These are phyloP conservation scores for Hypolimnas misippus DNA, from an alignment of 2,888 invertebrate genomes.

Conservation along the genomic window DNA sequence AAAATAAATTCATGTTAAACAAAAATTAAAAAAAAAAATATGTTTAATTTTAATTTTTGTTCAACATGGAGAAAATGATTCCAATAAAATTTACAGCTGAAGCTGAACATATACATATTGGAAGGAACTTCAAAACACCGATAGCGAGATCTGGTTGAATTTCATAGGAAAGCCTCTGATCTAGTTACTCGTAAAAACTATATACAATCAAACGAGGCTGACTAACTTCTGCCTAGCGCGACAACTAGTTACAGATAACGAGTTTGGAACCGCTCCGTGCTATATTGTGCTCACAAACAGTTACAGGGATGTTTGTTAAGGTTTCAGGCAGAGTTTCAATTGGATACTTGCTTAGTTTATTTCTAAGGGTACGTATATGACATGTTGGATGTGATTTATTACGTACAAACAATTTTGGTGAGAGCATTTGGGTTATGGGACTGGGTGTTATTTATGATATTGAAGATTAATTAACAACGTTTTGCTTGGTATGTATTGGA, in stretches of 20 bases:
- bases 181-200: constrained; percentile 8
- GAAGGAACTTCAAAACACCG: not conserved
- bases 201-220: constrained; percentile 8
- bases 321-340: constrained; percentile 5
- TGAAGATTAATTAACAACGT: not conserved
- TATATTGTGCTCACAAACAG: constrained; percentile 21
- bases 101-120: too few species aligned
- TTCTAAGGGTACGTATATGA: not conserved
- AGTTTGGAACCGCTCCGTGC: constrained; percentile 19
- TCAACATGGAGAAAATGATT: too few species aligned
- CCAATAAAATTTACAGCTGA: too few species aligned
- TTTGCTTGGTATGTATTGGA: too few species aligned
- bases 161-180: not conserved
- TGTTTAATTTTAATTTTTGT: too few species aligned
- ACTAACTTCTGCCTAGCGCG: constrained; percentile 11
- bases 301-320: constrained; percentile 2
- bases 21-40: too few species aligned
- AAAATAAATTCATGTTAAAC: too few species aligned
- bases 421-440: too few species aligned
- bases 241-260: constrained; percentile 25
- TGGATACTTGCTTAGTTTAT: constrained; percentile 3
- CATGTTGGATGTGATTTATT: not conserved
- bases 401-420: not conserved
- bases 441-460: not conserved
- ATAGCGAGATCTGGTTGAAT: not conserved